Evolutionary conservation across 1,140 invertebrate genomes (phyloP).

Genomic region (Delia radicum): DNA sequence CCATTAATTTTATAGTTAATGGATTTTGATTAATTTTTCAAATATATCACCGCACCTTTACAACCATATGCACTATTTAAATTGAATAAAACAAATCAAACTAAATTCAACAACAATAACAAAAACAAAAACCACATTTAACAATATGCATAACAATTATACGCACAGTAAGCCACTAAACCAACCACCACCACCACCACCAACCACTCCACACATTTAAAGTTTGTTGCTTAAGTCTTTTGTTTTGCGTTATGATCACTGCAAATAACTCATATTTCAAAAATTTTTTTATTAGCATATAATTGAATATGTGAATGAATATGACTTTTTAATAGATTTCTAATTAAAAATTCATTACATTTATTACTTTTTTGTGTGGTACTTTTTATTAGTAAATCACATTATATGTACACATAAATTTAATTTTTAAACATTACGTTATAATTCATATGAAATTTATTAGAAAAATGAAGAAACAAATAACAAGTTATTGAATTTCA

Average conservation of each 20-base stretch:
- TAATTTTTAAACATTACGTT: not conserved
- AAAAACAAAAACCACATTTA: not conserved
- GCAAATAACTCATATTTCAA: too few relatives aligned
- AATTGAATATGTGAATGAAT: not conserved
- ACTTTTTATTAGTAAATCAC: not conserved
- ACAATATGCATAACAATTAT: not conserved
- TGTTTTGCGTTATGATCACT: not conserved
- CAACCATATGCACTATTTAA: not conserved
- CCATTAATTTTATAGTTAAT: not conserved
- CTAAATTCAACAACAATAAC: too few relatives aligned
- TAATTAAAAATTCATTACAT: not conserved
- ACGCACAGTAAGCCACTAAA: not conserved
- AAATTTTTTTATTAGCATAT: not conserved
- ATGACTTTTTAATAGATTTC: not conserved
- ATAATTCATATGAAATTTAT: not conserved
- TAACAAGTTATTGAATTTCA: conserved; percentile 18
- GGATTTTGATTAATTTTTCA: not conserved
- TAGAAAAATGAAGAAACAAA: not conserved
- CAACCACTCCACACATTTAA: not conserved
- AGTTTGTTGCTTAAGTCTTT: conserved; percentile 30
- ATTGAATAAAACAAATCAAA: not conserved
- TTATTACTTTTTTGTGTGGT: not conserved
- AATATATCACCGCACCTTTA: not conserved
- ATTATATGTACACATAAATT: not conserved
- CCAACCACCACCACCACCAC: not conserved